Conservation (phyloP, 2,888 invertebrate genomes). For the Meganola albula region DNA sequence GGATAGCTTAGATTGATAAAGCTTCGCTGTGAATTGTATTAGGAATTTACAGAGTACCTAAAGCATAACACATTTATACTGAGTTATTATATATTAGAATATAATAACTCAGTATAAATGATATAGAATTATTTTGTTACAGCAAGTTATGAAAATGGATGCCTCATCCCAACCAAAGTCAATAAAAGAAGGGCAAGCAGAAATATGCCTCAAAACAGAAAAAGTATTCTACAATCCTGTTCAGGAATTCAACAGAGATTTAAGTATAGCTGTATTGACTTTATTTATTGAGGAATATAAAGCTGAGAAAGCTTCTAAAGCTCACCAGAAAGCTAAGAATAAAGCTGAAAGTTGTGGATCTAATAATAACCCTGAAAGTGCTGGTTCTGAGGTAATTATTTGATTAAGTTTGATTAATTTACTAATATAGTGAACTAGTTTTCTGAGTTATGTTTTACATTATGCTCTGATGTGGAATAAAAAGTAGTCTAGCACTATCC, state of each 20-base stretch:
- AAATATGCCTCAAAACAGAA: slow-evolving; percentile 81
- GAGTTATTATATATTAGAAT: not conserved
- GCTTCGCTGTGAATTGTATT: too few relatives aligned
- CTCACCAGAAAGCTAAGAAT: slow-evolving; percentile 32
- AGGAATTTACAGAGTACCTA: too few relatives aligned
- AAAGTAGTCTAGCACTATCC: too few relatives aligned
- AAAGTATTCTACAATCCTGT: slow-evolving; percentile 99
- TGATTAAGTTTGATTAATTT: not conserved
- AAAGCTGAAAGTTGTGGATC: slow-evolving; percentile 32
- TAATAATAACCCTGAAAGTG: too few relatives aligned
- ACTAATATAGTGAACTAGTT: not conserved
- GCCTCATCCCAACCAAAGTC: slow-evolving; percentile 37
- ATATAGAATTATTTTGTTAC: slow-evolving; percentile 6
- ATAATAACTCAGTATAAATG: not conserved
- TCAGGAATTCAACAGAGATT: slow-evolving; percentile 98
- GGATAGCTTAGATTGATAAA: too few relatives aligned
- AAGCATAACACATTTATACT: too few relatives aligned
- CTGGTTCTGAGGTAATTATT: too few relatives aligned
- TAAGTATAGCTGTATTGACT: slow-evolving; percentile 86
- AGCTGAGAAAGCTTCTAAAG: slow-evolving; percentile 38
- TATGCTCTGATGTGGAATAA: too few relatives aligned
- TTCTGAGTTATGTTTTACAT: not conserved
- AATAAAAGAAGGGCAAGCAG: slow-evolving; percentile 87
- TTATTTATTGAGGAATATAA: slow-evolving; percentile 79
- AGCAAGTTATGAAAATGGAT: slow-evolving; percentile 51